Conservation (phyloP, 2,888 invertebrate genomes). For the Tethea ocularis region DNA sequence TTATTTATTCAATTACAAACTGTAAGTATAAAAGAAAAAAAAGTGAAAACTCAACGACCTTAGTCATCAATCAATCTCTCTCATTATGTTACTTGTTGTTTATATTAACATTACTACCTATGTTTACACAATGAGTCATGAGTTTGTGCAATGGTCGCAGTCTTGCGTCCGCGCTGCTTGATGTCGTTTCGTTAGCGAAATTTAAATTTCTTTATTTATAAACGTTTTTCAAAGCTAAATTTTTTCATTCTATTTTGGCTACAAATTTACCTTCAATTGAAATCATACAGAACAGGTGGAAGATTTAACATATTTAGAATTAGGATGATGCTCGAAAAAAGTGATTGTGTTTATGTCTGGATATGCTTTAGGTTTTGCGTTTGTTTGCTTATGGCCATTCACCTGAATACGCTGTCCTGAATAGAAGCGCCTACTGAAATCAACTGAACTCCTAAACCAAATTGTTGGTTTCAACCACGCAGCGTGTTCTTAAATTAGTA, state of each 20-base stretch:
- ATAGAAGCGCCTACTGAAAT: background rate
- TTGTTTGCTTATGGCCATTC: background rate
- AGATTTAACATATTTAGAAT: background rate
- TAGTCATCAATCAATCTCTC: constrained; percentile 27
- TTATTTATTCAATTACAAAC: background rate
- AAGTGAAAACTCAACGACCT: constrained; percentile 16
- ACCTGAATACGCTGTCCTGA: background rate
- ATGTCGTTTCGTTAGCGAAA: background rate
- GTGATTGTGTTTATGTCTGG: background rate
- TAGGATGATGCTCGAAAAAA: background rate
- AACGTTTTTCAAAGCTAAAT: too few relatives aligned
- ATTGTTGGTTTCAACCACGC: background rate
- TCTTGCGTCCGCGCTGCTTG: background rate
- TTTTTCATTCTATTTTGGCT: background rate
- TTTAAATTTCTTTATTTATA: background rate
- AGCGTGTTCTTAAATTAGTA: too few relatives aligned
- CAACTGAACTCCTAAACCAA: background rate
- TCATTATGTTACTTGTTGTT: constrained; percentile 13
- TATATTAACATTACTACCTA: constrained; percentile 15
- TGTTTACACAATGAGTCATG: constrained; percentile 16
- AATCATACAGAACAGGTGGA: background rate
- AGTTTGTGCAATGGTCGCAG: constrained; percentile 12
- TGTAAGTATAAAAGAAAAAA: constrained; percentile 13
- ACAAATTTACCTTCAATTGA: background rate
- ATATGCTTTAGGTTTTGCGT: background rate